These are phyloP conservation scores for Plecotus auritus DNA, from an alignment of 2,113 vertebrate genomes.

Conservation along the genomic window DNA sequence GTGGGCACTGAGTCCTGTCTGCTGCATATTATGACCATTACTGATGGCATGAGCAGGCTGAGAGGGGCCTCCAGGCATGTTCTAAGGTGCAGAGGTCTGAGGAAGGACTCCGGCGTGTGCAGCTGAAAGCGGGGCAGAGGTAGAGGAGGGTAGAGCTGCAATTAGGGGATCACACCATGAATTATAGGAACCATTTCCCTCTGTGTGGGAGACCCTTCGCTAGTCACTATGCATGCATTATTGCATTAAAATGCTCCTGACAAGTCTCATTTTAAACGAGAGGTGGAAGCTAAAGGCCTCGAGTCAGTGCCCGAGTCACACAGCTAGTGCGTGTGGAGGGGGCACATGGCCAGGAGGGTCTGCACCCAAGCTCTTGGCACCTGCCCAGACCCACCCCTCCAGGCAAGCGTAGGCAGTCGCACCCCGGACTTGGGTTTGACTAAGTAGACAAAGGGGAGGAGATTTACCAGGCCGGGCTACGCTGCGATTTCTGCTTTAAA, in stretches of 20 bases:
- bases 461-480: not conserved
- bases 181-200: not conserved
- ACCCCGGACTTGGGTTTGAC: not conserved
- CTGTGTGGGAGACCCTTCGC: not conserved
- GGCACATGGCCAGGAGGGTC: not conserved
- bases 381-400: not conserved
- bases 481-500: not conserved
- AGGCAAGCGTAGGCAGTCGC: not conserved
- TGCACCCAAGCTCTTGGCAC: not conserved
- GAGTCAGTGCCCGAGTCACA: not conserved
- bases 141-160: not conserved
- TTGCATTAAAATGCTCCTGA: not conserved
- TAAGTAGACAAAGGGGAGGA: not conserved
- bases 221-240: not conserved
- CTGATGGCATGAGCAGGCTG: not conserved
- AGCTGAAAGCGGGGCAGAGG: not conserved
- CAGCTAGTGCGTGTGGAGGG: not conserved
- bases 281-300: not conserved
- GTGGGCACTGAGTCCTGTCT: not conserved
- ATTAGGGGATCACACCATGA: not conserved
- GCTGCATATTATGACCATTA: not conserved
- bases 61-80: not conserved
- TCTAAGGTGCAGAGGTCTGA: not conserved
- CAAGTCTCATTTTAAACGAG: not conserved
- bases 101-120: rapidly evolving